These are phyloP conservation scores for Rhagonycha fulva DNA, from an alignment of 2,888 invertebrate genomes.

Conservation along the genomic window DNA sequence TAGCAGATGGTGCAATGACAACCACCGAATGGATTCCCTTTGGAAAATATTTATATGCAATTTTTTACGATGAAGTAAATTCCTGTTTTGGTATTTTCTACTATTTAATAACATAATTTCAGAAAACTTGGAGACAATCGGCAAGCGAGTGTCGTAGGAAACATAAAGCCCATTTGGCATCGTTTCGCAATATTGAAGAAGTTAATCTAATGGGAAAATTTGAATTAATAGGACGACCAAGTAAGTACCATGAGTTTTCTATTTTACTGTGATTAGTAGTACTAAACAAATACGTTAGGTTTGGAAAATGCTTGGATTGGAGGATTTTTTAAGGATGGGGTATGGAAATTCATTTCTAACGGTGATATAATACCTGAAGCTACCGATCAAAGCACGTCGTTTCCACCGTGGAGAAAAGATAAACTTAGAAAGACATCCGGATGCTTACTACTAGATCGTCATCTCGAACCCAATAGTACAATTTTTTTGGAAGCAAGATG, in stretches of 20 bases:
- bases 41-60: constrained; percentile 52
- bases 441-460: constrained; percentile 11
- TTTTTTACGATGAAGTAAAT: constrained; percentile 13
- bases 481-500: constrained; percentile 59
- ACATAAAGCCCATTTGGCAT: constrained; percentile 9
- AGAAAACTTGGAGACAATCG: constrained; percentile 18
- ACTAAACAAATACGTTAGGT: neutral
- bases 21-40: constrained; percentile 9
- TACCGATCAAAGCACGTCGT: neutral
- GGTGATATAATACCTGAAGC: neutral
- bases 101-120: neutral
- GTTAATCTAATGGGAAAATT: constrained; percentile 4
- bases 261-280: neutral
- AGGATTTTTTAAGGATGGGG: neutral
- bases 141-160: constrained; percentile 9
- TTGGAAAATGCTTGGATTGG: constrained; percentile 21
- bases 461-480: constrained; percentile 41
- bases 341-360: constrained; percentile 11
- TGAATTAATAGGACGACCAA: constrained; percentile 13
- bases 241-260: neutral
- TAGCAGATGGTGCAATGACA: neutral
- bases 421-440: neutral
- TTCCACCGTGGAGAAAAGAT: constrained; percentile 9
- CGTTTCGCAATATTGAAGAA: constrained; percentile 6
- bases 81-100: neutral